Evolutionary conservation across 2,888 invertebrate species (phyloP), one percentile per base, ranked within the genome.

Genomic region (Scaptomyza cyrtandrae): DNA sequence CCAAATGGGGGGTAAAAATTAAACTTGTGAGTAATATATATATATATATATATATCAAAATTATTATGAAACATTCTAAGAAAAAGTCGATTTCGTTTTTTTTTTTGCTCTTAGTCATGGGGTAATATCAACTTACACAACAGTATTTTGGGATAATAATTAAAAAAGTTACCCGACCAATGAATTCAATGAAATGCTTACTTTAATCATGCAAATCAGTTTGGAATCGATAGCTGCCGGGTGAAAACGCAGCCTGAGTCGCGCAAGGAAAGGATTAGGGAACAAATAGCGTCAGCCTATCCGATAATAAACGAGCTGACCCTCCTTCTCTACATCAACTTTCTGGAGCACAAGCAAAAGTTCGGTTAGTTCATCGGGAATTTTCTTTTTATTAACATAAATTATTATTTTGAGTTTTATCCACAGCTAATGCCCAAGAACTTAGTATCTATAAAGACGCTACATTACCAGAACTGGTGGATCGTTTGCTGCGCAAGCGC

Each of bases 291-390:
- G 0, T 95, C 95, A 0, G 94, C 94, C 0, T 95, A 96, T 89
- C 95, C 96, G 0, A 78, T 96, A 2, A 92, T 96, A 61, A 95
- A 96, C 78, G 95, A 95, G 83, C 92, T 94, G 44, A 94, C 94
- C 6, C 75, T 96, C 0, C 90, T 94, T 0, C 90, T 96, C 2
- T 94, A 94, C 89, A 93, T 94, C 0, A 93, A 93, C 66, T 96
- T 95, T 90, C 91, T 96, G 53, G 93, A 94, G 65, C 94, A 95
- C 83, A 95, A 95, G 90, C 74, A 65, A 35, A 78, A 88, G 63
- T 90, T 88, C 65, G 92, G 90, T 90, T 56, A 58, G 86, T 27
- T 37, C 10, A 7, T 37, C 11, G 33, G 16, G 16, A 16, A 3
- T 14, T 39, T 6, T 0, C 7, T 19, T 19, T 19, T 19, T 19